Evolutionary conservation across 2,113 vertebrate genomes (phyloP), one percentile per base, ranked within the genome.

Genomic region (Chaetops frenatus): DNA sequence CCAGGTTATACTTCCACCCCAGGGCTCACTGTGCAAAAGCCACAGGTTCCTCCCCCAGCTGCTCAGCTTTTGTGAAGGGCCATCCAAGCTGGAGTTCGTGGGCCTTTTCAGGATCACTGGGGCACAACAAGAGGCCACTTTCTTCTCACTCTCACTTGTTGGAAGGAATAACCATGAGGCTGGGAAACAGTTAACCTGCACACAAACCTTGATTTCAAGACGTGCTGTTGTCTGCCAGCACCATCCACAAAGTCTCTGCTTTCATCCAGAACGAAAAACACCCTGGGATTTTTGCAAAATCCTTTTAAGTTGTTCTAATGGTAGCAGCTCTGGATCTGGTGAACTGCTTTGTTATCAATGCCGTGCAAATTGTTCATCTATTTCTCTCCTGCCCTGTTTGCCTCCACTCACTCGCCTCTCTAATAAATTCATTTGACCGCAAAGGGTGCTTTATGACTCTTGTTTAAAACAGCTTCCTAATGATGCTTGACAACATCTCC

Each of bases 401-500:
- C 93, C 86, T 95, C 81, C 84, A 84, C 88, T 96, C 91, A 57
- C 81, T 91, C 10, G 11, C 72, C 87, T 95, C 90, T 87, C 94
- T 90, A 96, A 97, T 96, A 97, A 95, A 97, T 93, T 91, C 33
- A 7, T 96, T 94, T 95, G 96, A 96, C 96, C 84, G 74, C 86
- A 94, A 96, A 96, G 95, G 93, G 92, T 96, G 91, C 90, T 96
- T 92, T 90, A 91, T 90, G 91, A 96, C 90, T 97, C 93, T 94
- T 91, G 78, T 95, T 97, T 95, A 96, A 96, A 96, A 95, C 76
- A 23, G 95, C 88, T 97, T 95, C 90, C 94, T 96, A 96, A 97
- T 95, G 95, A 97, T 96, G 94, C 96, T 96, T 95, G 95, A 95
- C 92, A 96, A 95, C 95, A 92, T 93, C 94, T 96, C 84, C 94